Evolutionary conservation across 2,888 invertebrate species (phyloP).

Genomic region (Bedellia somnulentella): DNA sequence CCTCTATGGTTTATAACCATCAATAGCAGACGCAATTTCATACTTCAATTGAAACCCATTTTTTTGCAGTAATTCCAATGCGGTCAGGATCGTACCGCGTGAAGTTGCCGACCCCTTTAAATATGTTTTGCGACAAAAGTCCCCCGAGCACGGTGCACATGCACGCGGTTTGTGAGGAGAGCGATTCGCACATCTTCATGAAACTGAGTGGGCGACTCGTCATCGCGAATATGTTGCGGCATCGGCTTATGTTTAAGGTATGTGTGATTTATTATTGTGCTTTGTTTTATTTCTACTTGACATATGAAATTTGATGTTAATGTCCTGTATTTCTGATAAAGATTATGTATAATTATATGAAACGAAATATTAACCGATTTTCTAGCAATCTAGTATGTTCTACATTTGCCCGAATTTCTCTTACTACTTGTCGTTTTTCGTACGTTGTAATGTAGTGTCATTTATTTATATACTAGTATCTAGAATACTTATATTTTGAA

Average conservation of each 20-base stretch:
- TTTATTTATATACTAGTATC: no score
- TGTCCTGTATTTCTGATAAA: no score
- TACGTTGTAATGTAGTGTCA: no score
- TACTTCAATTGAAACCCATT: not conserved
- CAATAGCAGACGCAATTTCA: no score
- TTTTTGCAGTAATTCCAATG: conserved; percentile 26
- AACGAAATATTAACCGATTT: no score
- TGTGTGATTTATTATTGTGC: not conserved
- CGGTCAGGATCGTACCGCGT: conserved; percentile 19
- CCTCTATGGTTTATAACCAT: no score
- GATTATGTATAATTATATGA: no score
- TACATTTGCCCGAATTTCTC: no score
- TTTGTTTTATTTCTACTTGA: not conserved
- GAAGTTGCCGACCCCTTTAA: conserved; percentile 16
- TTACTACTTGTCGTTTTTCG: no score
- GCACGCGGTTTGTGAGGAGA: conserved; percentile 19
- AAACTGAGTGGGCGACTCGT: conserved; percentile 25
- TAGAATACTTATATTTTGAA: not conserved
- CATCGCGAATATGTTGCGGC: conserved; percentile 32
- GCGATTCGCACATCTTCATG: conserved; percentile 21
- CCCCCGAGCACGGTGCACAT: conserved; percentile 14
- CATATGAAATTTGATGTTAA: not conserved
- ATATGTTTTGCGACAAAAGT: conserved; percentile 7
- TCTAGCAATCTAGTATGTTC: no score
- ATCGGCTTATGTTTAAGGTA: conserved; percentile 30